Conservation (phyloP, 92 coral and sea anemone species). For the Blastomussa wellsi region DNA sequence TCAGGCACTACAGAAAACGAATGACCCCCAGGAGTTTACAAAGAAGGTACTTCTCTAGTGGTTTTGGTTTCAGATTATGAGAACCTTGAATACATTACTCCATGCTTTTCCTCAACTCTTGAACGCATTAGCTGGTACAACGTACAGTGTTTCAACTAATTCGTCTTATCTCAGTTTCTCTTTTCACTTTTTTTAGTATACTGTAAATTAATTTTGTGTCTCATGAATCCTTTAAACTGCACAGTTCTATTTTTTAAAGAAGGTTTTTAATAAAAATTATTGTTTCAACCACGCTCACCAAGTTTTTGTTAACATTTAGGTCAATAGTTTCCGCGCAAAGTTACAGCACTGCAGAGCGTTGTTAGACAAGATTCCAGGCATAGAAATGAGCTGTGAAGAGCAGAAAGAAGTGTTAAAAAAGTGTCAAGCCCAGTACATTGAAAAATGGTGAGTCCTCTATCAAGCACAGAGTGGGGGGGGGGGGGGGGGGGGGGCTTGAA, state of each 20-base stretch:
- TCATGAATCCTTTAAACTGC: no score
- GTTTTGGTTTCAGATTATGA: background rate
- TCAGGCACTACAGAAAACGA: slow-evolving; percentile 81
- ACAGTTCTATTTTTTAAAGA: background rate
- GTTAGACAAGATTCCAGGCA: slow-evolving; percentile 88
- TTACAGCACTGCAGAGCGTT: slow-evolving; percentile 91
- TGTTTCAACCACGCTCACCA: background rate
- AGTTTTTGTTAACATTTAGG: slow-evolving; percentile 42
- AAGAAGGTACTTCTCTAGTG: slow-evolving; percentile 69
- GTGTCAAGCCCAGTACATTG: slow-evolving; percentile 76
- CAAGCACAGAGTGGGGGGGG: no score
- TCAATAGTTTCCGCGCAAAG: slow-evolving; percentile 79
- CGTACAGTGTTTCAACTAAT: background rate
- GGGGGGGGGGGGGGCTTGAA: no score
- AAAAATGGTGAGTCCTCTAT: slow-evolving; percentile 75
- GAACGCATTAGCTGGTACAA: no score
- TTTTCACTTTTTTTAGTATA: no score
- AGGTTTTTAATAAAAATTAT: background rate
- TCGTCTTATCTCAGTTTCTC: no score
- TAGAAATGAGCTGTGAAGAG: slow-evolving; percentile 85
- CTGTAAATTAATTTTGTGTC: no score
- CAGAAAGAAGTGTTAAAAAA: slow-evolving; percentile 74
- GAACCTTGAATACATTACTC: background rate
- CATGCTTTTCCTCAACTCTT: background rate
- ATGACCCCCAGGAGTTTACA: slow-evolving; percentile 92